These are phyloP conservation scores for Lepidurus packardi DNA, from an alignment of 1,140 invertebrate genomes.

Conservation along the genomic window DNA sequence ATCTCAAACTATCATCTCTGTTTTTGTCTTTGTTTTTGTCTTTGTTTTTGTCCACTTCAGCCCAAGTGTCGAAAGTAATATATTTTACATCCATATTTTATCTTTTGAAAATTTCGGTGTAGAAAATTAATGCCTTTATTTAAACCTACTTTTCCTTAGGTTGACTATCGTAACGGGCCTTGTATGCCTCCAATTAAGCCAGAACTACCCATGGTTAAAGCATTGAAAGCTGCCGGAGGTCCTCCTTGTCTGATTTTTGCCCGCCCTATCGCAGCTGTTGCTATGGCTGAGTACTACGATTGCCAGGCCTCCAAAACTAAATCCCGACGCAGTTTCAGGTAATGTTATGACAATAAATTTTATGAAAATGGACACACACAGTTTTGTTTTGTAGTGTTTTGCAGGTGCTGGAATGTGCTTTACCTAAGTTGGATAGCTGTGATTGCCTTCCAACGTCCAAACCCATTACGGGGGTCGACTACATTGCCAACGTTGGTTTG, in stretches of 20 bases:
- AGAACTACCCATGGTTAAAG: not conserved
- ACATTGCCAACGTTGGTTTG: not conserved
- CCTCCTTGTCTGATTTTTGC: not conserved
- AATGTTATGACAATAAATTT: not conserved
- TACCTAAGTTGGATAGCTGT: not conserved
- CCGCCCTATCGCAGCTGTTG: not conserved
- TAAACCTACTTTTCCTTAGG: not conserved
- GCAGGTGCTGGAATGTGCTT: not conserved
- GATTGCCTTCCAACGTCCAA: not conserved
- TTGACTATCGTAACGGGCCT: not conserved
- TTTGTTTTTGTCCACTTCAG: too few relatives aligned
- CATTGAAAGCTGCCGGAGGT: not conserved
- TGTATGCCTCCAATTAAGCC: not conserved
- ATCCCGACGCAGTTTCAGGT: not conserved
- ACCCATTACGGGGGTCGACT: not conserved
- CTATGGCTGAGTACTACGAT: slow-evolving; percentile 6
- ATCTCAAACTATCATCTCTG: too few relatives aligned
- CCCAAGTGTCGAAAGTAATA: too few relatives aligned
- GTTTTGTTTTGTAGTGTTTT: not conserved
- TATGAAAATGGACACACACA: not conserved
- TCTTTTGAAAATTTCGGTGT: too few relatives aligned
- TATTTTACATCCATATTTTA: too few relatives aligned
- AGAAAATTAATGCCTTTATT: too few relatives aligned
- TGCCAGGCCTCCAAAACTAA: not conserved
- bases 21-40: too few relatives aligned